Percentiles rank a stretch among this genome's conserved stretches.
Evolutionary conservation across 92 coral and sea anemone species (phyloP).

Genomic region (Scolanthus callimorphus): DNA sequence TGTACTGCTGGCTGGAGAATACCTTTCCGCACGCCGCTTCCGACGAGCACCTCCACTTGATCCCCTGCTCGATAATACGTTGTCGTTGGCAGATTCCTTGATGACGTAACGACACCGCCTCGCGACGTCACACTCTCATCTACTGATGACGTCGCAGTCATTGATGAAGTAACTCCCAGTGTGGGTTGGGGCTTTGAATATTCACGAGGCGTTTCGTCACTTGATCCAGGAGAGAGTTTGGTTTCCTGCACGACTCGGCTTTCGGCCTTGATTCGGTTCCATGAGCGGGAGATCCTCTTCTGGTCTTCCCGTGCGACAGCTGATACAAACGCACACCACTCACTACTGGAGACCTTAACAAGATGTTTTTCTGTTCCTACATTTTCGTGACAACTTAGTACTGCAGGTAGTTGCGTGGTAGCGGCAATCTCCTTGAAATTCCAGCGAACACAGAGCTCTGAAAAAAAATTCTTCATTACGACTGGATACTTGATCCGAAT

Average conservation of each 20-base stretch:
- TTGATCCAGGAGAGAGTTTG: neutral
- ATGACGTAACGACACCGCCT: neutral
- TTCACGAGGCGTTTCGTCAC: neutral
- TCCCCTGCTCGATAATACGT: conserved; percentile 58
- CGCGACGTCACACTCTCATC: neutral
- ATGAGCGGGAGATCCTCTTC: conserved; percentile 2
- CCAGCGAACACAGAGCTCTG: conserved; percentile 46
- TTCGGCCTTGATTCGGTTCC: conserved; percentile 24
- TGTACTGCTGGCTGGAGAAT: conserved; percentile 72
- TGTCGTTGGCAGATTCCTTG: conserved; percentile 13
- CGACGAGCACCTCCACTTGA: conserved; percentile 39
- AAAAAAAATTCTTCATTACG: no score
- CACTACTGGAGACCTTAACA: neutral
- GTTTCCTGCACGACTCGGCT: conserved; percentile 12
- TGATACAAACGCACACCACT: conserved; percentile 16
- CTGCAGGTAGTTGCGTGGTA: neutral
- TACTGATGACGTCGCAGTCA: no score
- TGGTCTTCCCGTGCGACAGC: conserved; percentile 18
- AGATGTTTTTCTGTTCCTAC: neutral
- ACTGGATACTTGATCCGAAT: no score
- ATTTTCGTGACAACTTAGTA: neutral
- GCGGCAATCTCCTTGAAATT: conserved; percentile 29
- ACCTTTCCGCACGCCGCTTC: conserved; percentile 63
- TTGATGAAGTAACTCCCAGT: no score
- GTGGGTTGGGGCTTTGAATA: no score